Base-by-base conservation (phyloP, 2,797 vertebrate species). In the Aulostomus chinensis region DNA sequence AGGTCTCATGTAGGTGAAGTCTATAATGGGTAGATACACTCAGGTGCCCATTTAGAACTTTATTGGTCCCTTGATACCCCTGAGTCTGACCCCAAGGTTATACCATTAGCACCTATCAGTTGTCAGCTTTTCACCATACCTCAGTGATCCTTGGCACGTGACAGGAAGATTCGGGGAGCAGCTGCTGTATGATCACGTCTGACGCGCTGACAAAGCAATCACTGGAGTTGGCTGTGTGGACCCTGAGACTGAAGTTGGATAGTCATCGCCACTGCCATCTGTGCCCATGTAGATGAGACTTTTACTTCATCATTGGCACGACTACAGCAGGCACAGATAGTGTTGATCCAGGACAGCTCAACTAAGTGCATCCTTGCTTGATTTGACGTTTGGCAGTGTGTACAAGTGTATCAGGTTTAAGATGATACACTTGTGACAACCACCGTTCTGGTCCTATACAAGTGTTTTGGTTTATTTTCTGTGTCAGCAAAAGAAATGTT, bases 91-190 rank as follows among this genome's bases (percentile, higher is more conserved):
- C 69, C 34, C 34, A 55, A 78, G 55, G 63, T 82, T 81, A 37
- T 83, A 78, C 85, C 78, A 80, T 87, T 83, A 76, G 61, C 86
- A 64, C 76, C 59, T 80, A 81, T 85, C 83, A 81, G 65, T 79
- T 82, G 67, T 69, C 81, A 81, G 79, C 73, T 83, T 82, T 85
- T 84, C 76, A 56, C 68, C 81, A 86, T 88, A 74, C 70, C 71
- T 51, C 52, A 3, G 55, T 82, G 74, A 86, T 85, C 73, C 72
- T 53, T 53, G 61, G 67, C 78, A 80, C 28, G 28, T 78, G 59
- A 80, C 63, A 61, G 59, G 52, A 70, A 50, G 79, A 61, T 55
- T 49, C 30, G 21, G 48, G 50, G 52, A 16, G 47, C 73, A 68
- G 63, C 64, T 83, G 70, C 43, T 73, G 59, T 68, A 73, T 63